Percentiles rank a stretch among this genome's conserved stretches.
These are phyloP conservation scores for Sesia bembeciformis DNA, from an alignment of 2,888 invertebrate species.

Conservation along the genomic window DNA sequence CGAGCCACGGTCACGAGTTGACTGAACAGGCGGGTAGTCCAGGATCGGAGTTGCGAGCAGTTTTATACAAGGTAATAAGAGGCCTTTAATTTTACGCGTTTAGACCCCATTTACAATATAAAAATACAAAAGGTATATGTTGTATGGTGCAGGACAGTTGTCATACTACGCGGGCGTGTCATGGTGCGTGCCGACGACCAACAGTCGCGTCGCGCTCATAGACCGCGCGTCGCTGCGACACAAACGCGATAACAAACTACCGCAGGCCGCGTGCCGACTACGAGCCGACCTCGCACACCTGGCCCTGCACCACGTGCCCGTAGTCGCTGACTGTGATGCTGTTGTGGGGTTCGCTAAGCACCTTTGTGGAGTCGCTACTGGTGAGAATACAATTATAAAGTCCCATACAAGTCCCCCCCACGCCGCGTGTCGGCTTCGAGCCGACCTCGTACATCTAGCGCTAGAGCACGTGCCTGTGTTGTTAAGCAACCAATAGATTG, in stretches of 20 bases:
- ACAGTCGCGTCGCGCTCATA: constrained; percentile 78
- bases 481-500: too few relatives aligned
- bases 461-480: constrained; percentile 62
- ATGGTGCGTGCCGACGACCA: constrained; percentile 52
- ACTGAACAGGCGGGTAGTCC: too few relatives aligned
- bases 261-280: constrained; percentile 72
- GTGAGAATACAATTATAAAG: constrained; percentile 38
- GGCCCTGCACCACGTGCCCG: constrained; percentile 67
- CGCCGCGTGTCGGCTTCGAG: constrained; percentile 74
- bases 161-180: constrained; percentile 84
- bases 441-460: constrained; percentile 86
- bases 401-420: too few relatives aligned
- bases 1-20: too few relatives aligned
- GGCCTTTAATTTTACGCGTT: too few relatives aligned
- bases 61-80: too few relatives aligned
- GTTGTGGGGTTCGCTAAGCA: constrained; percentile 90
- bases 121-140: too few relatives aligned
- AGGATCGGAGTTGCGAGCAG: too few relatives aligned
- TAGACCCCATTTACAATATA: too few relatives aligned
- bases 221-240: constrained; percentile 89
- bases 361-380: constrained; percentile 91
- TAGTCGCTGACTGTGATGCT: constrained; percentile 30
- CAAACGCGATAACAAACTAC: constrained; percentile 77
- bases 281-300: constrained; percentile 89
- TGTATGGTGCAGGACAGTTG: constrained; percentile 75